Conservation (phyloP, 2,113 vertebrate genomes). For the Andinoacara biseriatus region DNA sequence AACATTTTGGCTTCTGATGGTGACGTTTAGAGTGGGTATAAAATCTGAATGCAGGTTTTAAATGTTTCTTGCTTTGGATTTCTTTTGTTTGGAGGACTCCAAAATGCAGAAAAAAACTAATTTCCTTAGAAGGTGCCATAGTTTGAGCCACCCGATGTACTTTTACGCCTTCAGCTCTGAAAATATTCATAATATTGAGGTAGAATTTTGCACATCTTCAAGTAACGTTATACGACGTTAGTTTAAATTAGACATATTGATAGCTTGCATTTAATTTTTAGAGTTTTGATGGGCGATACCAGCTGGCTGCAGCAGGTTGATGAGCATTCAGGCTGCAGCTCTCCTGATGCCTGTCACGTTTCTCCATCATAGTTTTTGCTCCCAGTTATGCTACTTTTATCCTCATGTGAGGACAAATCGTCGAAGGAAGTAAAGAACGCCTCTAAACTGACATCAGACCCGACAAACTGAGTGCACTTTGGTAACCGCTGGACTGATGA, state of each 20-base stretch:
- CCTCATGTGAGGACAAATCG: too few relatives aligned
- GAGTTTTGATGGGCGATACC: neutral
- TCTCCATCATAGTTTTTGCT: neutral
- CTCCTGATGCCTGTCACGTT: neutral
- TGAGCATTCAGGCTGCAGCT: neutral
- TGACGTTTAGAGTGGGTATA: neutral
- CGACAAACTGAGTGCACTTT: neutral
- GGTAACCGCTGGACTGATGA: too few relatives aligned
- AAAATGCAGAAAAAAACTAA: too few relatives aligned
- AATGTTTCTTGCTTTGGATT: neutral
- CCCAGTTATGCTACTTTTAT: too few relatives aligned
- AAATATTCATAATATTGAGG: too few relatives aligned
- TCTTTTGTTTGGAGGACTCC: neutral
- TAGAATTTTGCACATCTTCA: too few relatives aligned
- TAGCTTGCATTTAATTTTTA: neutral
- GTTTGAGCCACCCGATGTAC: neutral
- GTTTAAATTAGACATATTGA: neutral
- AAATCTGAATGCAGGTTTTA: neutral
- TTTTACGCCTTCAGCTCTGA: too few relatives aligned
- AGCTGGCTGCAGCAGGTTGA: neutral
- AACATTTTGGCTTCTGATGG: neutral
- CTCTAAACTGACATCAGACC: neutral
- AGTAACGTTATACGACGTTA: too few relatives aligned
- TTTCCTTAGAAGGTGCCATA: too few relatives aligned
- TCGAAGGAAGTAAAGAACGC: neutral